Conservation (phyloP, 2,888 invertebrate species). For the Hecatera dysodea region DNA sequence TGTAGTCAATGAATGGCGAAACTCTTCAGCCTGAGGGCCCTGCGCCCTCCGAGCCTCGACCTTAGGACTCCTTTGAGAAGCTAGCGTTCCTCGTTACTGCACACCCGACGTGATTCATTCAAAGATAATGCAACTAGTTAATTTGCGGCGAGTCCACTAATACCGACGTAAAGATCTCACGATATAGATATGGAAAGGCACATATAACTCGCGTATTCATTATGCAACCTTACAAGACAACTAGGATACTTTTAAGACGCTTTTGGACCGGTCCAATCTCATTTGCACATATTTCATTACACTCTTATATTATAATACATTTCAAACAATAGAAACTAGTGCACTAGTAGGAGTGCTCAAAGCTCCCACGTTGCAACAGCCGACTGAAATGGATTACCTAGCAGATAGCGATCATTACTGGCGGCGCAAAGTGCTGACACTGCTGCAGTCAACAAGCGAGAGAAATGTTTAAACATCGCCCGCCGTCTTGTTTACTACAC, state of each 20-base stretch:
- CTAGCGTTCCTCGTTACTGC: constrained; percentile 20
- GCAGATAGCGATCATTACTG: constrained; percentile 31
- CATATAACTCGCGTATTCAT: background rate
- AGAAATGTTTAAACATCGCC: constrained; percentile 8
- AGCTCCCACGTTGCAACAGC: constrained; percentile 15
- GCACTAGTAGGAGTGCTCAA: constrained; percentile 4
- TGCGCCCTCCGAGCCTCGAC: constrained; percentile 10
- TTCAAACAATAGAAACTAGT: constrained; percentile 24
- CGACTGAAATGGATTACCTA: background rate
- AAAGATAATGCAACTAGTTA: constrained; percentile 26
- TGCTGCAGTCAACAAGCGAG: background rate
- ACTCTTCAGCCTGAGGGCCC: constrained; percentile 2
- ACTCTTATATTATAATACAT: background rate
- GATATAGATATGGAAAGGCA: background rate
- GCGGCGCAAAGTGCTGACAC: background rate
- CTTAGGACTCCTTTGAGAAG: constrained; percentile 4
- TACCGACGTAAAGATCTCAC: background rate
- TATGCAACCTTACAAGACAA: background rate
- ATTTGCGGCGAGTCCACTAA: background rate
- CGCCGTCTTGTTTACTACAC: constrained; percentile 2
- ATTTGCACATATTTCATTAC: background rate
- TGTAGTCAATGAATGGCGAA: constrained; percentile 21
- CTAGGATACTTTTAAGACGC: background rate
- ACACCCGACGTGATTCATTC: constrained; percentile 25
- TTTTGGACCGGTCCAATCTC: background rate